Percentiles rank a stretch among this genome's conserved stretches.
phyloP scores from a whole-genome alignment of 2,113 vertebrate species.

The Cebidichthys violaceus region DNA sequence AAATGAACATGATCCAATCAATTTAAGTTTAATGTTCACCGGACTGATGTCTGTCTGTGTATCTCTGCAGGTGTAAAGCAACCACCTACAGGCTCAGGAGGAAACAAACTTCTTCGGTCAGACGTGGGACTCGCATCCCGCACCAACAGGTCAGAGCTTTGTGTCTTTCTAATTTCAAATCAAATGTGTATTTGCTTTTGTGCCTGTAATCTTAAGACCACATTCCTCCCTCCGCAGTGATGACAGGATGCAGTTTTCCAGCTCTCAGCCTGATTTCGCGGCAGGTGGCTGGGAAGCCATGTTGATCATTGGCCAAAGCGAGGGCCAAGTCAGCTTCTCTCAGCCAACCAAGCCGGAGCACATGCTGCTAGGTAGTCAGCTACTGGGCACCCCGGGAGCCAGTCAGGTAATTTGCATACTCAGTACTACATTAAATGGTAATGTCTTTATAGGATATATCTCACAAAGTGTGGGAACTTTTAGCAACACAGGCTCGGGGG shows the following conservation, averaged over 20 bases:
- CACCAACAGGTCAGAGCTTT: constrained; percentile 57
- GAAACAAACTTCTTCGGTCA: constrained; percentile 58
- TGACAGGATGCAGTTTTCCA: constrained; percentile 89
- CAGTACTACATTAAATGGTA: not conserved
- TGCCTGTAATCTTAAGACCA: not conserved
- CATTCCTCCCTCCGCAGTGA: constrained; percentile 80
- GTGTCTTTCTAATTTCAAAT: not conserved
- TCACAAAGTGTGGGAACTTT: not conserved
- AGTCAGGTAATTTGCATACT: constrained; percentile 89
- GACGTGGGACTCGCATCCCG: constrained; percentile 47
- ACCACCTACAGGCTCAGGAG: constrained; percentile 34
- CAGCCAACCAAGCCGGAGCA: constrained; percentile 94
- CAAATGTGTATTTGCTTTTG: not conserved
- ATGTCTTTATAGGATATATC: not conserved
- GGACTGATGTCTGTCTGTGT: constrained; percentile 7
- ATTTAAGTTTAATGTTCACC: not conserved
- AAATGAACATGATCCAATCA: not conserved
- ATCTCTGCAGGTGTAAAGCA: constrained; percentile 61
- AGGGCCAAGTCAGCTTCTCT: constrained; percentile 94
- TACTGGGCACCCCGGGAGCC: constrained; percentile 92
- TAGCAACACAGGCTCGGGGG: not conserved
- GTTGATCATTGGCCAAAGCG: constrained; percentile 76
- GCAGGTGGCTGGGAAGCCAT: constrained; percentile 83
- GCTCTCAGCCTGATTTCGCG: constrained; percentile 92
- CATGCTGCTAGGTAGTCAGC: constrained; percentile 94